Percentiles rank a stretch among this genome's conserved stretches.
phyloP scores from a whole-genome alignment of 2,888 invertebrate species.

The Drosophila infuscata region DNA sequence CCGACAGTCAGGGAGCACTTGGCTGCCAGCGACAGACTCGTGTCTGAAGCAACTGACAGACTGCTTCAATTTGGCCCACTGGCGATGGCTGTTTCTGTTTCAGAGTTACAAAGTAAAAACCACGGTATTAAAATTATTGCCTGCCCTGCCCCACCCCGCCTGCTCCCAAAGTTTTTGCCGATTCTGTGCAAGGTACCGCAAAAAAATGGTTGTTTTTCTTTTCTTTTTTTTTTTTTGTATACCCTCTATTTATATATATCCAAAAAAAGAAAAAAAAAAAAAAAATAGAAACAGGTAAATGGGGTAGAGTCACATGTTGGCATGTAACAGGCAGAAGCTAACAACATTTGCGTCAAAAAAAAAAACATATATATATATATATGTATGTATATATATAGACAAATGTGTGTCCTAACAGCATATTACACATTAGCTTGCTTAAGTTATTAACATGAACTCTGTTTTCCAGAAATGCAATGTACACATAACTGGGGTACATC shows the following conservation, averaged over 20 bases:
- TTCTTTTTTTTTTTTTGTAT: conserved; percentile 19
- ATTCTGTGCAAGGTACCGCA: conserved; percentile 55
- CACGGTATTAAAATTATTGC: conserved; percentile 37
- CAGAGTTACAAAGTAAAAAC: conserved; percentile 33
- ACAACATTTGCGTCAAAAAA: not conserved
- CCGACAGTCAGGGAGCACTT: conserved; percentile 24
- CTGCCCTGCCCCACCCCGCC: not conserved
- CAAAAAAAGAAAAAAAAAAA: not conserved
- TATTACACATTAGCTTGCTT: not conserved
- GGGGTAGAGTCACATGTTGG: conserved; percentile 6
- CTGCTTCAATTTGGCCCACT: conserved; percentile 26
- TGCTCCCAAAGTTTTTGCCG: conserved; percentile 10
- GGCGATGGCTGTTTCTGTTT: conserved; percentile 8
- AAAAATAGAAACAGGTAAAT: conserved; percentile 2
- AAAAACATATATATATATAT: not conserved
- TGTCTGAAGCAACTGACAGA: conserved; percentile 53
- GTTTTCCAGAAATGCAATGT: not conserved
- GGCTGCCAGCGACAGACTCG: conserved; percentile 48
- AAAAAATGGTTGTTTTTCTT: conserved; percentile 28
- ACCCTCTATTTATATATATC: conserved; percentile 15
- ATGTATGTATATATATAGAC: not conserved
- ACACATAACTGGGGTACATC: not conserved
- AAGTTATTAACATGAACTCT: not conserved
- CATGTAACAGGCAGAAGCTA: conserved; percentile 7
- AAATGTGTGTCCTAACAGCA: not conserved